A percentile compares a stretch with the other conserved stretches of the same genome.
Conservation (phyloP, 2,113 vertebrate genomes). For the Engystomops pustulosus region DNA sequence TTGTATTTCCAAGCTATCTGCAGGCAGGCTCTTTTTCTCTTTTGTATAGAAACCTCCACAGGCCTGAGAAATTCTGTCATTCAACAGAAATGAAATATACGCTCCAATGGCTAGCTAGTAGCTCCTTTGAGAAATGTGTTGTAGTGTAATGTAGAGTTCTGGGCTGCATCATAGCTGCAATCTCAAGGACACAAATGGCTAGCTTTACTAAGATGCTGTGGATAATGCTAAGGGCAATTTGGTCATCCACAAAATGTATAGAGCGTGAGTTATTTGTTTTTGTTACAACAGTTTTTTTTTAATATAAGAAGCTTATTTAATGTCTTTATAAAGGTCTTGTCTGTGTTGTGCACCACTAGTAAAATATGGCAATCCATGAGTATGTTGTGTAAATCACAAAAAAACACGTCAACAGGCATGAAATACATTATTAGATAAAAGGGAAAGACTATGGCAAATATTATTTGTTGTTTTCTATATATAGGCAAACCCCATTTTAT, state of each 20-base stretch:
- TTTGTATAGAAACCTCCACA: slow-evolving; percentile 45
- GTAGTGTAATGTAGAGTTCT: slow-evolving; percentile 36
- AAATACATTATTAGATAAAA: not conserved
- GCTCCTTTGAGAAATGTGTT: slow-evolving; percentile 47
- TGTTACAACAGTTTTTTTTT: not conserved
- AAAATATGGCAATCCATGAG: not conserved
- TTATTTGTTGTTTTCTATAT: not conserved
- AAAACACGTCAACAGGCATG: not conserved
- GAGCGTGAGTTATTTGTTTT: not conserved
- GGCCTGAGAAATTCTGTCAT: slow-evolving; percentile 55
- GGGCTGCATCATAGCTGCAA: slow-evolving; percentile 39
- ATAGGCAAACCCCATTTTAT: too few relatives aligned
- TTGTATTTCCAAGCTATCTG: slow-evolving; percentile 42
- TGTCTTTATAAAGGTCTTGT: not conserved
- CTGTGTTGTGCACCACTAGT: not conserved
- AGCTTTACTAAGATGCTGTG: slow-evolving; percentile 2
- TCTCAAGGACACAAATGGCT: slow-evolving; percentile 39
- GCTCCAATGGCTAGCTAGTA: slow-evolving; percentile 49
- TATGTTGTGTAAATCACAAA: not conserved
- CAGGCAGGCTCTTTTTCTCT: slow-evolving; percentile 40
- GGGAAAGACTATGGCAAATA: not conserved
- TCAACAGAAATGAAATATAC: slow-evolving; percentile 52
- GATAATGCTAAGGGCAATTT: slow-evolving; percentile 5
- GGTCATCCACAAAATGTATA: slow-evolving; percentile 6
- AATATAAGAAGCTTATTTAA: slow-evolving; percentile 1